Conservation (phyloP, 2,888 invertebrate species). For the Andrena camellia region DNA sequence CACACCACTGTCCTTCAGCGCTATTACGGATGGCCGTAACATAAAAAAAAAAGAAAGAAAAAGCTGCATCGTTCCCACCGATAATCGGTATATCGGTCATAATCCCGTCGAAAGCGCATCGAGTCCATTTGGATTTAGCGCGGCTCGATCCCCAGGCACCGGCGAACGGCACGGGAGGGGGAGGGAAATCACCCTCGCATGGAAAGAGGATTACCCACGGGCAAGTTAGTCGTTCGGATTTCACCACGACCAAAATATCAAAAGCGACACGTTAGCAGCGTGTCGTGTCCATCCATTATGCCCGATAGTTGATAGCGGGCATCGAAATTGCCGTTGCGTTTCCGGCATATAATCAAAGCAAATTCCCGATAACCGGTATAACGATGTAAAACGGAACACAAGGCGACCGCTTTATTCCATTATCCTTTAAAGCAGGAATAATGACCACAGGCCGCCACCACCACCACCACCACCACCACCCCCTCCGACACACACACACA, state of each 20-base stretch:
- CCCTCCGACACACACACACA: background rate
- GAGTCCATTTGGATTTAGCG: conserved; percentile 12
- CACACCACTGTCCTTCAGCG: background rate
- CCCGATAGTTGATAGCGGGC: conserved; percentile 32
- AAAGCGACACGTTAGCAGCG: conserved; percentile 19
- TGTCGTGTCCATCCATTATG: conserved; percentile 39
- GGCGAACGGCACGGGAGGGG: no score
- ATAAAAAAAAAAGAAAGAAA: background rate
- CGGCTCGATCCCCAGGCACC: background rate
- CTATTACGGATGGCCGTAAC: background rate
- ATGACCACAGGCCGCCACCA: conserved; percentile 33
- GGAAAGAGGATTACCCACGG: conserved; percentile 23
- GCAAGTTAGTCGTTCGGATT: conserved; percentile 28
- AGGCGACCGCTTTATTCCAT: conserved; percentile 61
- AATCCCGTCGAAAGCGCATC: conserved; percentile 4
- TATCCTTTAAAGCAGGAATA: conserved; percentile 62
- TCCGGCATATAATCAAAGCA: conserved; percentile 58
- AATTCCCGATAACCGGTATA: conserved; percentile 56
- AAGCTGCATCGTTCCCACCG: background rate
- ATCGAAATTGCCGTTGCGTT: conserved; percentile 45
- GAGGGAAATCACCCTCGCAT: background rate
- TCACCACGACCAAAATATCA: conserved; percentile 49
- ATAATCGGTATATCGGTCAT: background rate
- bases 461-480: background rate
- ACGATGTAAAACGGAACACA: conserved; percentile 63